Base-by-base conservation (phyloP, 1,140 invertebrate genomes). In the Batillaria attramentaria region DNA sequence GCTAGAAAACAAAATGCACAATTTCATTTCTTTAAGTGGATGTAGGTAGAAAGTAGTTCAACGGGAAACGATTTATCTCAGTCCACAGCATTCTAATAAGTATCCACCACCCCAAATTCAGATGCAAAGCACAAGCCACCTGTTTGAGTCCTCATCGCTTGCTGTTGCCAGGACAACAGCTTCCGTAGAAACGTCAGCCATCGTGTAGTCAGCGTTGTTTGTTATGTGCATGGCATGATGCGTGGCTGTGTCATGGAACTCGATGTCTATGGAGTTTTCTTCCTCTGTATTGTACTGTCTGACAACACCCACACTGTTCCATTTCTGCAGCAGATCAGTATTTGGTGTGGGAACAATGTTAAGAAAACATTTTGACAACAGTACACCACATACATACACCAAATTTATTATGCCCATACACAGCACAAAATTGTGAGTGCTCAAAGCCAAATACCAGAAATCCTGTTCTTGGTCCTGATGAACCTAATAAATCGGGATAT, bases 241-340 rank as follows among this genome's bases (percentile, higher is more conserved):
- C 50, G 95, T 91, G n/a, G 94, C 93, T 0, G 94, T 93, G 91
- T 99, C 96, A 86, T 99, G 97, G 91, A 99, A 99, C 88, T 98
- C 97, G 16, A 99, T 95, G 90, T 98, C 97, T 78, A 99, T 97
- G 31, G 94, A 95, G 80, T 91, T 91, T 85, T 93, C 90, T 35
- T 90, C 91, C 16, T 91, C 90, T 20, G 83, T 87, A 50, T 84
- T 87, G 79, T 91, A 91, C 83, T 91, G 90, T 18, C 85, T 84
- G 3, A 91, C 85, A 28, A 91, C 85, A 20, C 91, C 91, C n/a
- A 91, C 85, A 20, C 84, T 83, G 81, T 92, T 92, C 91, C 91
- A 92, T n/a, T 89, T 85, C 90, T 91, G 75, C 1, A 79, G 50
- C 5, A 69, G 70, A 33, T n/a, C n/a, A n/a, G n/a, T n/a, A n/a